Conservation (phyloP, 2,797 vertebrate species). For the Cuniculus paca region DNA sequence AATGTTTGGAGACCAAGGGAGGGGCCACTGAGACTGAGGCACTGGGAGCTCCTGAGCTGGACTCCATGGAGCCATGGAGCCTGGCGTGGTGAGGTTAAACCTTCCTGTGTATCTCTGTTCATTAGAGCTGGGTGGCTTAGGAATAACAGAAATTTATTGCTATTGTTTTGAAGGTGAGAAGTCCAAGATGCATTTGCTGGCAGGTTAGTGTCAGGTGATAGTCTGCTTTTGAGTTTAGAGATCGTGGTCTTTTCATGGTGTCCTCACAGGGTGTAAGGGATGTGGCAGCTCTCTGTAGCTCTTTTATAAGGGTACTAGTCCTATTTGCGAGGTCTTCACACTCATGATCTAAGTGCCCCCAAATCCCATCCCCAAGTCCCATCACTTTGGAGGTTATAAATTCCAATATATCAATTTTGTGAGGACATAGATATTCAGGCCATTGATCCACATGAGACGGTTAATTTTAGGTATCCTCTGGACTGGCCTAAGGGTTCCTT, state of each 20-base stretch:
- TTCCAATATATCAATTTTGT: background rate
- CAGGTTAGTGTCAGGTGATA: no score
- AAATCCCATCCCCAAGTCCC: background rate
- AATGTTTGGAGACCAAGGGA: background rate
- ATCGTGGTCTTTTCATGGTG: rapidly evolving
- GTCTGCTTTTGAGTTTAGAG: background rate
- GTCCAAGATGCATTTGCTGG: background rate
- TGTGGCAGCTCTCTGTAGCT: no score
- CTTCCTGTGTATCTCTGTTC: background rate
- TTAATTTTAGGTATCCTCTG: background rate
- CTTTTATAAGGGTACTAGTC: background rate
- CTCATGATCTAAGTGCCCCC: no score
- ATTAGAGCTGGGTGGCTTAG: background rate
- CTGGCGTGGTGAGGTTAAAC: background rate
- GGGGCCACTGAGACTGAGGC: background rate
- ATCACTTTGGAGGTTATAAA: background rate
- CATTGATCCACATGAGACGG: background rate
- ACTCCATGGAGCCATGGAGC: no score
- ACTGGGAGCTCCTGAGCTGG: no score
- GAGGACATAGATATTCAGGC: background rate
- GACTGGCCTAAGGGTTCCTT: background rate
- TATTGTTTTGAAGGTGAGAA: background rate
- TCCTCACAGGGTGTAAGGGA: background rate
- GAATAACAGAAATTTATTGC: background rate
- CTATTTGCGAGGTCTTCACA: background rate